These are phyloP conservation scores for Caenorhabditis wallacei DNA, from an alignment of 2,888 invertebrate genomes.

Conservation along the genomic window DNA sequence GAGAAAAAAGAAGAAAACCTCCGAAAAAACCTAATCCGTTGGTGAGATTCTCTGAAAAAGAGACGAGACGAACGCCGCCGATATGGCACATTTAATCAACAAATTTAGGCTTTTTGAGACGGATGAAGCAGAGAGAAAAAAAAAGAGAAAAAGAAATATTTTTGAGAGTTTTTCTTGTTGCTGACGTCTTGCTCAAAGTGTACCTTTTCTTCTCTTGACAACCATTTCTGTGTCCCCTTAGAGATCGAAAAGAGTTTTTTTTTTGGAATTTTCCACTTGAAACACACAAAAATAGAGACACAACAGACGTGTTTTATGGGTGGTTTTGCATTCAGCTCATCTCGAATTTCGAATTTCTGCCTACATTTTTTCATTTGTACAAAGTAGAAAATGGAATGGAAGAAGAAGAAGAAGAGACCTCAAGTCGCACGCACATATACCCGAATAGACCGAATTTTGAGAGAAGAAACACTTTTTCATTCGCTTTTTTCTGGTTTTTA, in stretches of 20 bases:
- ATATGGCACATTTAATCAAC: conserved; percentile 53
- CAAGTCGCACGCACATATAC: conserved; percentile 18
- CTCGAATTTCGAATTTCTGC: conserved; percentile 27
- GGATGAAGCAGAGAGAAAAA: conserved; percentile 24
- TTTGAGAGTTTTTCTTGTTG: conserved; percentile 4
- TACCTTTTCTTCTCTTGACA: conserved; percentile 9
- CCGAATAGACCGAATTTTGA: neutral
- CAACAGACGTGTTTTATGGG: conserved; percentile 18
- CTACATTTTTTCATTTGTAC: conserved; percentile 39
- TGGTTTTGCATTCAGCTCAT: conserved; percentile 42
- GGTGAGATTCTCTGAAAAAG: conserved; percentile 10
- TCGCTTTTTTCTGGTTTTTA: conserved; percentile 38
- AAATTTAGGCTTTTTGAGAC: neutral
- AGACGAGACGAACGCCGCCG: conserved; percentile 6
- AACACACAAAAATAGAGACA: neutral
- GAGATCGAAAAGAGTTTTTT: neutral
- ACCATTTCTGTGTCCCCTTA: conserved; percentile 1
- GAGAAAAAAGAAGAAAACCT: neutral
- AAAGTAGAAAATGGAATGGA: conserved; percentile 11
- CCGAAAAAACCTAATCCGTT: conserved; percentile 23
- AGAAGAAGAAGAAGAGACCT: neutral
- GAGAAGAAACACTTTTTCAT: conserved; percentile 34
- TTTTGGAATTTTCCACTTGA: neutral
- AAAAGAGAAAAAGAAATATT: conserved; percentile 2
- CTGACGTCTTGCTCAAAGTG: conserved; percentile 3